Base-by-base conservation (phyloP, 1,140 invertebrate species). In the Chrysoperla carnea region DNA sequence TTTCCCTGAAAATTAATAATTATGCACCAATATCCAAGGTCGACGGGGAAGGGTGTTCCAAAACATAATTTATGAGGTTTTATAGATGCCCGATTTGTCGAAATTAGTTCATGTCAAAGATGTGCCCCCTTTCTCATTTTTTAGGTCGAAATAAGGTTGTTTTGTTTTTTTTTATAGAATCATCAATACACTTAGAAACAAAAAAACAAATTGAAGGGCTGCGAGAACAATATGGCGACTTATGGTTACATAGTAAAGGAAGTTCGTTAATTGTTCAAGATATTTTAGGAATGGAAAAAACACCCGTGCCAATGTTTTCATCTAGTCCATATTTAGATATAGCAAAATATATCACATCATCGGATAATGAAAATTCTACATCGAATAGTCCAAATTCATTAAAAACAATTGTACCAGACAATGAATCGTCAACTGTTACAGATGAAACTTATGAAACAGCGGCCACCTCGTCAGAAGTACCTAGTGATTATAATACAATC, bases 171-270 rank as follows among this genome's bases (percentile, higher is more conserved):
- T 23, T 23, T 23, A 5, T 23, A 23, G 17, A 23, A 23, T 23
- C 17, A 23, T 23, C 17, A 3, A 23, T 23, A 40, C 66, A 76
- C 52, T 56, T 78, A 37, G 68, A 73, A 49, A 70, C 68, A 0
- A 77, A 76, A 48, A 66, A 67, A 45, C 65, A 76, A 54, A 69
- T 78, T 40, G 60, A 75, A 41, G 61, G 61, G 13, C 43, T 77
- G 8, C 56, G 72, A 9, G 53, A 70, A 43, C 67, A 66, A 33
- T 74, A 67, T 54, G 73, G 73, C 7, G 65, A 68, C 47, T 63
- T 70, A 36, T 78, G 75, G 75, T 47, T 78, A 9, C 67, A 68
- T 35, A 63, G 56, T 43, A 60, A 69, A 8, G 66, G 64, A 29
- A 72, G 70, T 3, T 59, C 61, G 15, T 12, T 33, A 11, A 58